Evolutionary conservation across 1,140 invertebrate genomes (phyloP).

Genomic region (Drosophila ercepeae): DNA sequence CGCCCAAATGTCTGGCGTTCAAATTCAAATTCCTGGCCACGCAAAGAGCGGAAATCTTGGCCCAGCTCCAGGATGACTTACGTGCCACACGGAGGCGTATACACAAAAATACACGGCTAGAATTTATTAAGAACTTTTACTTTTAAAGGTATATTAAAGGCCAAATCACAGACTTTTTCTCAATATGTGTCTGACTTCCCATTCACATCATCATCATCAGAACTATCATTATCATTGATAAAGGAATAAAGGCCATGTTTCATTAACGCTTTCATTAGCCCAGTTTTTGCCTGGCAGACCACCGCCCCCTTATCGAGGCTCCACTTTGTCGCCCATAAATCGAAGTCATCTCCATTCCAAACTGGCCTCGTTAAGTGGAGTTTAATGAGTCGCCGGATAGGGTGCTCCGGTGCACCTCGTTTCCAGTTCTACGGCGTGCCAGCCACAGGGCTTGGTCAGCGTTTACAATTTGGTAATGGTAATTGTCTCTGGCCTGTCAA

Average conservation of each 20-base stretch:
- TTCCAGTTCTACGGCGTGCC: slow-evolving; percentile 48
- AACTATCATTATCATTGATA: slow-evolving; percentile 12
- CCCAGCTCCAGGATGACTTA: slow-evolving; percentile 57
- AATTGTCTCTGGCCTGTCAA: slow-evolving; percentile 72
- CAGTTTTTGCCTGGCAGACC: slow-evolving; percentile 55
- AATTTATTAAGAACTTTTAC: neutral
- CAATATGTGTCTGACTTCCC: slow-evolving; percentile 34
- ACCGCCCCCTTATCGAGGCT: slow-evolving; percentile 56
- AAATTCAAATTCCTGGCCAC: slow-evolving; percentile 77
- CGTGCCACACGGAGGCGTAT: slow-evolving; percentile 72
- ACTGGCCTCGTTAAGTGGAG: slow-evolving; percentile 62
- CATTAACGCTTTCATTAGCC: slow-evolving; percentile 79
- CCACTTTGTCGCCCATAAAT: slow-evolving; percentile 69
- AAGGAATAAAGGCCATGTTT: slow-evolving; percentile 23
- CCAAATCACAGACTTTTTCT: no score
- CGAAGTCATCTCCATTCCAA: slow-evolving; percentile 36
- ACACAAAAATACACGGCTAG: slow-evolving; percentile 26
- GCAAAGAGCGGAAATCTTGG: slow-evolving; percentile 44
- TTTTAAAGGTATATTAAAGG: no score
- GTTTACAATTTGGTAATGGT: slow-evolving; percentile 75
- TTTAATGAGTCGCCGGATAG: slow-evolving; percentile 61
- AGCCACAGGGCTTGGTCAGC: slow-evolving; percentile 55
- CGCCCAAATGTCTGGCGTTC: slow-evolving; percentile 84
- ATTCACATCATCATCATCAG: slow-evolving; percentile 12
- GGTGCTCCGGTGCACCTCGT: slow-evolving; percentile 13